These are phyloP conservation scores for Centrocercus urophasianus DNA, from an alignment of 2,113 vertebrate species.

Conservation along the genomic window DNA sequence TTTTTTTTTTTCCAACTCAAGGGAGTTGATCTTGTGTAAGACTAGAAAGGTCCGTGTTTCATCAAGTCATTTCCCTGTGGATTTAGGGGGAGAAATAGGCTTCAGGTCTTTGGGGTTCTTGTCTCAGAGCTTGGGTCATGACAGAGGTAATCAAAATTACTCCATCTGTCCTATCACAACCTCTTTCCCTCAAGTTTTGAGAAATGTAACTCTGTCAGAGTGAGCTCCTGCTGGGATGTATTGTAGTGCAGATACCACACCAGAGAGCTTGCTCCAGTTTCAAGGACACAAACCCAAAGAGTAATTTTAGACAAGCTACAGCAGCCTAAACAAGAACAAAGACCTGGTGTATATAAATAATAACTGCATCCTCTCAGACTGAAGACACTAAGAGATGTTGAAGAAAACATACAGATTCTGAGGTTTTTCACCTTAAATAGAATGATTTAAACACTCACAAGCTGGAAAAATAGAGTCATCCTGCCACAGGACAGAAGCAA, in stretches of 20 bases:
- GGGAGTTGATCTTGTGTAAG: fast-evolving
- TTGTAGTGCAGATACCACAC: fast-evolving
- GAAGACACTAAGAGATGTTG: background rate
- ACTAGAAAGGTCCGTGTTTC: background rate
- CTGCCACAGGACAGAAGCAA: conserved; percentile 29
- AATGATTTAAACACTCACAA: conserved; percentile 25
- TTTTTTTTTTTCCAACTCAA: background rate
- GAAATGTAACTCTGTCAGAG: fast-evolving
- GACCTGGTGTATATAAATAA: conserved; percentile 30
- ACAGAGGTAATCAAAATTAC: background rate
- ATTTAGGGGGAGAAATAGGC: background rate
- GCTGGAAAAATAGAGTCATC: conserved; percentile 32
- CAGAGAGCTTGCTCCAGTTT: background rate
- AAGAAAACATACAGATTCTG: conserved; percentile 55
- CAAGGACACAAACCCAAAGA: background rate
- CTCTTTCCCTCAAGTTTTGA: background rate
- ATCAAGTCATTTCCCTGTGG: background rate
- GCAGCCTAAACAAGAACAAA: conserved; percentile 57
- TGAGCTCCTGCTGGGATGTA: background rate
- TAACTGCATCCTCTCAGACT: background rate
- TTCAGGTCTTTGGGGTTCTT: background rate
- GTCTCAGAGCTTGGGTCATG: background rate
- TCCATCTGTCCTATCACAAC: background rate
- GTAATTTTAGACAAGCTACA: conserved; percentile 35
- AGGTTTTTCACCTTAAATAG: conserved; percentile 59